phyloP scores from a whole-genome alignment of 1,140 invertebrate genomes.

The Papilio machaon region DNA sequence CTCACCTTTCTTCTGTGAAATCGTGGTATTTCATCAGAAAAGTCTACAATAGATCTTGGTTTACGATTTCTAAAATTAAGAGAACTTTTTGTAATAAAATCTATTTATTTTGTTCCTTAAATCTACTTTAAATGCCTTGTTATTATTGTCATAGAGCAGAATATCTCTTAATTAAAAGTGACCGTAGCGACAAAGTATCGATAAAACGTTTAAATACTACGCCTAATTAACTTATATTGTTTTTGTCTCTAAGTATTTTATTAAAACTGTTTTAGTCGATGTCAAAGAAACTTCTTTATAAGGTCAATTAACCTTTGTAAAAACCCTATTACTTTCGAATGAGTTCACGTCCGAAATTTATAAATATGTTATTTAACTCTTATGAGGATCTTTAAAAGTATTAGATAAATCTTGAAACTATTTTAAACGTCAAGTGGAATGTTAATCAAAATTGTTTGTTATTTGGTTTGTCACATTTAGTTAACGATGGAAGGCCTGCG shows the following conservation, averaged over 20 bases:
- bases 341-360: not conserved
- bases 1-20: too few relatives aligned
- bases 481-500: not conserved
- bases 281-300: not conserved
- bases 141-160: not conserved
- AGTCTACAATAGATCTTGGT: too few relatives aligned
- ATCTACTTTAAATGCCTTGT: not conserved
- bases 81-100: too few relatives aligned
- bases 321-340: not conserved
- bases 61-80: too few relatives aligned
- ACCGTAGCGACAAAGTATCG: not conserved
- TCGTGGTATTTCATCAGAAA: too few relatives aligned
- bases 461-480: not conserved
- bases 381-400: too few relatives aligned
- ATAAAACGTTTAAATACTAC: conserved; percentile 8
- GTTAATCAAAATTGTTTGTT: not conserved
- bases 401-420: too few relatives aligned
- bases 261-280: not conserved
- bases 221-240: not conserved
- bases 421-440: not conserved
- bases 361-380: too few relatives aligned
- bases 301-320: not conserved
- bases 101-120: not conserved
- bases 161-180: conserved; percentile 3
- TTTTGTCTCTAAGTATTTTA: conserved; percentile 8